These are phyloP conservation scores for Nesospiza acunhae DNA, from an alignment of 2,113 vertebrate species.

Conservation along the genomic window DNA sequence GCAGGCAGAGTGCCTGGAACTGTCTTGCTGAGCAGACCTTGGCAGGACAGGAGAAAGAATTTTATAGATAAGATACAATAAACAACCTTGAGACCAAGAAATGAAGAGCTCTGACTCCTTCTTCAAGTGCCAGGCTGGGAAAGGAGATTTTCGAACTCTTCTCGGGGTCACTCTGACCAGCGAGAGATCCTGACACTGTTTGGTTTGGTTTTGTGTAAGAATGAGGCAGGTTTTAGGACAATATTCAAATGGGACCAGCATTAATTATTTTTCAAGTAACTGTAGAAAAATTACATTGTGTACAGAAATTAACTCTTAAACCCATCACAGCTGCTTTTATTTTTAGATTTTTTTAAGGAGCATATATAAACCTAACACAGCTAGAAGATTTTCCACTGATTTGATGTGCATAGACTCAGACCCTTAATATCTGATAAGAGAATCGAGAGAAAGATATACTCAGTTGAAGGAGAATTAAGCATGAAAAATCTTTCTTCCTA, in stretches of 20 bases:
- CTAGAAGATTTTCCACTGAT: not conserved
- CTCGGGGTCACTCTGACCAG: no score
- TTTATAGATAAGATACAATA: no score
- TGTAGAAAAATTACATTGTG: not conserved
- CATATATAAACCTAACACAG: not conserved
- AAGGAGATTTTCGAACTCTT: no score
- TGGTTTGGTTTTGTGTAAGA: not conserved
- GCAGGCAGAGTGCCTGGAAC: no score
- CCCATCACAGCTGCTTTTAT: not conserved
- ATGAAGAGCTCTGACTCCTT: no score
- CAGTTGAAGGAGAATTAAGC: not conserved
- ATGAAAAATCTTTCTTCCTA: not conserved
- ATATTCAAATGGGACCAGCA: not conserved
- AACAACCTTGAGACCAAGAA: no score
- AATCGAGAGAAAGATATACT: not conserved
- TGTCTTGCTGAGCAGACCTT: no score
- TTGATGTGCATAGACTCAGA: not conserved
- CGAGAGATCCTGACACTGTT: not conserved
- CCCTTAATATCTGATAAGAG: not conserved
- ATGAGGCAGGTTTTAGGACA: not conserved
- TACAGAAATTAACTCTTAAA: not conserved
- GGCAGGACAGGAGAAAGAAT: no score
- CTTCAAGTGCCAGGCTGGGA: no score
- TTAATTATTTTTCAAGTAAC: not conserved
- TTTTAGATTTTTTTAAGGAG: not conserved